A percentile compares a stretch with the other conserved stretches of the same genome.
These are phyloP conservation scores for Puma concolor DNA, from an alignment of 2,113 vertebrate species.

Conservation along the genomic window DNA sequence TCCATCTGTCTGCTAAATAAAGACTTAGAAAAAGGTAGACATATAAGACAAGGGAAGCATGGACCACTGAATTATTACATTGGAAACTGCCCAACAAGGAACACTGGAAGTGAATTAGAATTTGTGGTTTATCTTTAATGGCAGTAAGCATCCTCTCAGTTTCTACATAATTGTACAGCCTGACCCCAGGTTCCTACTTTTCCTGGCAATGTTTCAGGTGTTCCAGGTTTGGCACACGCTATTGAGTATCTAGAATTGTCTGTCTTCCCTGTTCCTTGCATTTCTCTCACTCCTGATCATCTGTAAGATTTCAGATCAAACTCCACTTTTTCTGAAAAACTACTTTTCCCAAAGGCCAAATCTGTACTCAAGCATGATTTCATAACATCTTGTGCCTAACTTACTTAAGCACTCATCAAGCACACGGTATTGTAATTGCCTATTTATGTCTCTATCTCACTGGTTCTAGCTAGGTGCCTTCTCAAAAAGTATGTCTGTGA, in stretches of 20 bases:
- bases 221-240: not conserved
- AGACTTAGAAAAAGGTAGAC: not conserved
- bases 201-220: not conserved
- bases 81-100: not conserved
- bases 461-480: not conserved
- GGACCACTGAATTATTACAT: not conserved
- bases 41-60: not conserved
- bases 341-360: not conserved
- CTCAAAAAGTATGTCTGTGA: not conserved
- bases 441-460: not conserved
- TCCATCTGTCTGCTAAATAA: not conserved
- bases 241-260: not conserved
- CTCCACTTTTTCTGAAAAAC: not conserved
- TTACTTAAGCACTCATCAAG: not conserved
- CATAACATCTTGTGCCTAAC: not conserved
- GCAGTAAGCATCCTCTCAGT: not conserved
- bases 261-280: not conserved
- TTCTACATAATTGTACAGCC: not conserved
- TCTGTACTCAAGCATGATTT: not conserved
- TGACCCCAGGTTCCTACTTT: not conserved
- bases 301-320: not conserved
- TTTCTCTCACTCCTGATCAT: not conserved
- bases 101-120: not conserved
- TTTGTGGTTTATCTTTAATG: not conserved
- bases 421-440: not conserved